phyloP scores from a whole-genome alignment of 2,888 invertebrate species.

The Tipula helvola region DNA sequence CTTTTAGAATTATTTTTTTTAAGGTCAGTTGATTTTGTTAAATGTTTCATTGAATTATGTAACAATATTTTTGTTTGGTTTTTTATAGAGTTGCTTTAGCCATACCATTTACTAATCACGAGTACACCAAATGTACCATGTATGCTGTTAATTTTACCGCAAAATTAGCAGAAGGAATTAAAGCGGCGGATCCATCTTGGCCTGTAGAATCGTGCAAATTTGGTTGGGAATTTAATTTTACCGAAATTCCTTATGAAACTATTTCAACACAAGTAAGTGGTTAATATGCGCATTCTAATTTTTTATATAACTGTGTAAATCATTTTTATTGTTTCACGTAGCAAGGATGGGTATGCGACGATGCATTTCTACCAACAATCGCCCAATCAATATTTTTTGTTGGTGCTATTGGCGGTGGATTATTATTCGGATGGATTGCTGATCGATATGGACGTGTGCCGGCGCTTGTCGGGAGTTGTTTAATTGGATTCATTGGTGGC shows the following conservation, averaged over 20 bases:
- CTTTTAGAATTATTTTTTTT: too few relatives aligned
- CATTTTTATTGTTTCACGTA: slow-evolving; percentile 26
- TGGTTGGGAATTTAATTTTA: slow-evolving; percentile 77
- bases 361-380: slow-evolving; percentile 60
- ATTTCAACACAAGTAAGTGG: slow-evolving; percentile 65
- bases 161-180: slow-evolving; percentile 44
- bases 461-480: slow-evolving; percentile 61
- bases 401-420: slow-evolving; percentile 75
- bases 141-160: slow-evolving; percentile 63
- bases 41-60: not conserved
- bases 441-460: slow-evolving; percentile 77
- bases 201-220: slow-evolving; percentile 49
- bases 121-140: slow-evolving; percentile 57
- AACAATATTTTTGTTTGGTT: slow-evolving; percentile 4
- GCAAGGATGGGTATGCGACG: slow-evolving; percentile 80
- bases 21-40: not conserved
- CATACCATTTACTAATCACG: slow-evolving; percentile 50
- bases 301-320: not conserved
- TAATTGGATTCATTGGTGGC: slow-evolving; percentile 56
- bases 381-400: slow-evolving; percentile 80
- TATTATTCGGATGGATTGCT: slow-evolving; percentile 77
- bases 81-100: slow-evolving; percentile 54
- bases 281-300: too few relatives aligned
- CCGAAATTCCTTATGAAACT: slow-evolving; percentile 68
- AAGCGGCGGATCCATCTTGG: slow-evolving; percentile 57